These are phyloP conservation scores for Nannospalax galili DNA, from an alignment of 2,113 vertebrate species.

Conservation along the genomic window DNA sequence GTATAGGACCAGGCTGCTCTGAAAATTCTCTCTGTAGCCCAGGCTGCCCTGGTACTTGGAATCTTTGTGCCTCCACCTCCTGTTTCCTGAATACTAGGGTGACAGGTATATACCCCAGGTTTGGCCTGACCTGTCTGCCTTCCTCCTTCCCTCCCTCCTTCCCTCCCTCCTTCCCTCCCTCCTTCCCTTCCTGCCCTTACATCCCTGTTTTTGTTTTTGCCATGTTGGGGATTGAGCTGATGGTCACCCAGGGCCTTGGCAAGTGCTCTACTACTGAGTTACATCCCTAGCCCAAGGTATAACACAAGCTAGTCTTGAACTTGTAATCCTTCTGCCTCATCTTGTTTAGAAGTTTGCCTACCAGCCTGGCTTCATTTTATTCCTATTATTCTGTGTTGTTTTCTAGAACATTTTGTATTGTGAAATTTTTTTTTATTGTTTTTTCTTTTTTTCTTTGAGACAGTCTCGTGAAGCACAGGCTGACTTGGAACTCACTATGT, in stretches of 20 bases:
- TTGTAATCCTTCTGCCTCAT: background rate
- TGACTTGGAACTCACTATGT: background rate
- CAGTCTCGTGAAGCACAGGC: too few relatives aligned
- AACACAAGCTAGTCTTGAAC: background rate
- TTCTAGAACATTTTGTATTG: slow-evolving; percentile 37
- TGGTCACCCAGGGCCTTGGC: too few relatives aligned
- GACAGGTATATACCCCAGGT: too few relatives aligned
- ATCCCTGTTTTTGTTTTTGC: too few relatives aligned
- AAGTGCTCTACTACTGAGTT: background rate
- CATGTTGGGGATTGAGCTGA: too few relatives aligned
- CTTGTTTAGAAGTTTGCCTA: background rate
- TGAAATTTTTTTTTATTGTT: background rate
- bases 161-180: too few relatives aligned
- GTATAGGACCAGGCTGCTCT: too few relatives aligned
- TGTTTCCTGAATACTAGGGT: too few relatives aligned
- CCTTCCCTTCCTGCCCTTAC: too few relatives aligned
- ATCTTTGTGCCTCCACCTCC: background rate
- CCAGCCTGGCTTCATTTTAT: background rate
- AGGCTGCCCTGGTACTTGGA: background rate
- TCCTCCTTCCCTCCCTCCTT: too few relatives aligned
- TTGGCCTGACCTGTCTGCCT: too few relatives aligned
- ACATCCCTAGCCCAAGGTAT: background rate
- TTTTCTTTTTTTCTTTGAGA: background rate
- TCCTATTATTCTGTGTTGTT: slow-evolving; percentile 19
- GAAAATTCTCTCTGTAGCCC: too few relatives aligned